Evolutionary conservation across 2,113 vertebrate genomes (phyloP).

Genomic region (Carettochelys insculpta): DNA sequence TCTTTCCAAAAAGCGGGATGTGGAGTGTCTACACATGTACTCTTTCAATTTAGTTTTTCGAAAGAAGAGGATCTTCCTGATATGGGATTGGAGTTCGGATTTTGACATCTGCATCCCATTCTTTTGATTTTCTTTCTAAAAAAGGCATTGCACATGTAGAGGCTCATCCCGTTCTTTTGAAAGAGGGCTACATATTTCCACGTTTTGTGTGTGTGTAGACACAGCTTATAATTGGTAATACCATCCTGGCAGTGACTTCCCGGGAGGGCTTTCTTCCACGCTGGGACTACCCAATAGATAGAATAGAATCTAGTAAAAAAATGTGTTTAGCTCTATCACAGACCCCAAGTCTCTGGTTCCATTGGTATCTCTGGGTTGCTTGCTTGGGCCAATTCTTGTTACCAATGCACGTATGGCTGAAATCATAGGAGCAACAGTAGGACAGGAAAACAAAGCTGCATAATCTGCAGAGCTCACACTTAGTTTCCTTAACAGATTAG

Average conservation of each 20-base stretch:
- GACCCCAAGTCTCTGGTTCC: not conserved
- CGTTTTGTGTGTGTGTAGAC: no score
- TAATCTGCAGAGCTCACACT: not conserved
- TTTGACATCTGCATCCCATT: no score
- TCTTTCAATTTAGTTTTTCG: no score
- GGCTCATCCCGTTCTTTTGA: no score
- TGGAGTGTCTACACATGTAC: no score
- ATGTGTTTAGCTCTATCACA: not conserved
- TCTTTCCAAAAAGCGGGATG: no score
- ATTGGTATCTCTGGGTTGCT: not conserved
- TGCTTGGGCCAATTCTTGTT: not conserved
- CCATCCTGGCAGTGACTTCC: slow-evolving; percentile 19
- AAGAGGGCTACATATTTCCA: no score
- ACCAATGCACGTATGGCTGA: not conserved
- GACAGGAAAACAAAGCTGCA: not conserved
- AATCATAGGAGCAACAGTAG: not conserved
- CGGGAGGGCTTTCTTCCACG: slow-evolving; percentile 6
- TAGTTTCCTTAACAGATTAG: not conserved
- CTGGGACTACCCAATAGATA: not conserved
- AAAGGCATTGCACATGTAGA: no score
- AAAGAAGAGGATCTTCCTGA: no score
- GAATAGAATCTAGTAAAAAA: slow-evolving; percentile 11
- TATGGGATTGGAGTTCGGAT: no score
- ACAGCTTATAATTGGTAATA: slow-evolving; percentile 15
- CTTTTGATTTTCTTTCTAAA: no score